Conservation (phyloP, 2,888 invertebrate species). For the Endotricha flammealis region DNA sequence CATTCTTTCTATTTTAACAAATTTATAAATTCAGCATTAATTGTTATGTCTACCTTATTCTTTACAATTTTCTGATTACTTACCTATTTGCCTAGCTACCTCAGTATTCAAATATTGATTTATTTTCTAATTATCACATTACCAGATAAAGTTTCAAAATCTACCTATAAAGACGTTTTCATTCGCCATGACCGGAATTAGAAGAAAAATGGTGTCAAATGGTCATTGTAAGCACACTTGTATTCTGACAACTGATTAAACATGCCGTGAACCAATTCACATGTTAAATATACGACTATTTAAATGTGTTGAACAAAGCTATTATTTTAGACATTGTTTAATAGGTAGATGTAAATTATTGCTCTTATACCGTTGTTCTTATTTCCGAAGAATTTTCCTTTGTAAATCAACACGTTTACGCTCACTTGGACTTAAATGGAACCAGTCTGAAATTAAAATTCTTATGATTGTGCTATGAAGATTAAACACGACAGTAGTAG, state of each 20-base stretch:
- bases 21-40: too few relatives aligned
- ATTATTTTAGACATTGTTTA: conserved; percentile 8
- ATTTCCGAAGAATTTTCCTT: too few relatives aligned
- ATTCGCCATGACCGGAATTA: conserved; percentile 48
- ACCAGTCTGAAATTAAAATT: too few relatives aligned
- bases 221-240: conserved; percentile 46
- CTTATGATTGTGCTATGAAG: too few relatives aligned
- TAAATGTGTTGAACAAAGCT: conserved; percentile 27
- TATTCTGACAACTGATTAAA: conserved; percentile 56
- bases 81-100: too few relatives aligned
- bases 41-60: too few relatives aligned
- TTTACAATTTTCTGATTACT: too few relatives aligned
- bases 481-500: too few relatives aligned
- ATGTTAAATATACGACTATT: conserved; percentile 45
- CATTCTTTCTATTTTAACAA: background rate
- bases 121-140: background rate
- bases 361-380: conserved; percentile 7
- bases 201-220: conserved; percentile 53
- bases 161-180: conserved; percentile 4
- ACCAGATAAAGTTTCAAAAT: conserved; percentile 1
- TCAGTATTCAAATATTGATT: background rate
- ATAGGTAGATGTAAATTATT: conserved; percentile 19
- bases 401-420: too few relatives aligned
- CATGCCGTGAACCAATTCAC: conserved; percentile 63
- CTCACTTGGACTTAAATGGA: too few relatives aligned